Base-by-base conservation (phyloP, 2,113 vertebrate species). In the Aegithalos caudatus region DNA sequence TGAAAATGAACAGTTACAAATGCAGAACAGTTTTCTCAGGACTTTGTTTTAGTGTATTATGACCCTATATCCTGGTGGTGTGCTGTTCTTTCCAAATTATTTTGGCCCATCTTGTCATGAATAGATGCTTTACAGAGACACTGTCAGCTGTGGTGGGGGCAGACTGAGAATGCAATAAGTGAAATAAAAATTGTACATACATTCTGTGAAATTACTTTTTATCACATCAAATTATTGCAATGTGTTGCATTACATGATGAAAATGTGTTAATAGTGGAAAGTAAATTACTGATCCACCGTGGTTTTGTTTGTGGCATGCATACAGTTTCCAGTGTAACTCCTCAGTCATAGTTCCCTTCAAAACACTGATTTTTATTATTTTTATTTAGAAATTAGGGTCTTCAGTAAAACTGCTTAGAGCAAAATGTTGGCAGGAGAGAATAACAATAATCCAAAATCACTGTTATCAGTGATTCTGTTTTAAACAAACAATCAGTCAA, bases 271-370 rank as follows among this genome's bases (percentile, higher is more conserved):
- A 35, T 62, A 31, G 48, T 54, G 14, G 53, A 33, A 92, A 62
- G 45, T 9, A 62, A 17, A 28, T 71, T 45, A 27, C 2, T 5
- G 60, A 57, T 69, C 27, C 19, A 33, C 2, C 0, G 2, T 69
- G 15, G 0, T 70, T 88, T 81, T 81, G 27, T 66, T 74, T 58
- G 23, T 84, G 57, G 38, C 37, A 42, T 20, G 33, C 15, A 42
- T 27, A 7, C 5, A 29, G 61, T 47, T 73, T 67, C 21, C 47
- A 35, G 1, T 38, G 38, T 47, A 74, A 27, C 8, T 48, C 61
- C 35, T 53, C 28, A 33, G 65, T 90, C 27, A 24, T 14, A 15
- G 4, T 58, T 60, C 53, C 27, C 50, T 53, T 87, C 56, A 53
- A 65, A 90, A 28, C 22, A n/a, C 37, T 42, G 51, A 17, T 57